Evolutionary conservation across 2,888 invertebrate genomes (phyloP), one percentile per base, ranked within the genome.

Genomic region (Napeogenes sylphis): DNA sequence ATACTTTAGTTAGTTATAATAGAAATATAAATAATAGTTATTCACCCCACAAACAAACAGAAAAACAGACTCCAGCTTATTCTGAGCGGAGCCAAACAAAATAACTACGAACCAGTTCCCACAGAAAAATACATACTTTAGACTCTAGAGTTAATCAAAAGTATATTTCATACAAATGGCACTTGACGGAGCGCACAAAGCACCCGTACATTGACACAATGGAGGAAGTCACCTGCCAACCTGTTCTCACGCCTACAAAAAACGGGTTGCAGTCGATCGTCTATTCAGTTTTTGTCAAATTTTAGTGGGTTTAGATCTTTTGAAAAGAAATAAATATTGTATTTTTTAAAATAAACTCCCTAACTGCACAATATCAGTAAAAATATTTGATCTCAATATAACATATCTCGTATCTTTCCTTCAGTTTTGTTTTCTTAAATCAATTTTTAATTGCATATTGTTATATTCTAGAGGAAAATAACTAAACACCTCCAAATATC

Each of bases 171-270:
- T 54, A 61, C 61, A 53, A 47, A 58, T 55, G 45, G 45, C 42
- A 51, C 51, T 51, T 61, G 35, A 38, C 57, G 46, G 62, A 68
- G 56, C 58, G 56, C 35, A 35, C 35, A 35, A 35, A 35, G 35
- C 35, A 6, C 35, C 35, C 35, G 45, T 53, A 38, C 65, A 59
- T 69, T 71, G 45, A 58, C 21, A 62, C 66, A 68, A 67, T 64
- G 61, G 58, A 55, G 58, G 53, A 56, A 60, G 60, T 65, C 88
- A 89, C 88, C 88, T 88, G 88, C 78, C 79, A 42, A 4, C 14
- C 66, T 59, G 69, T 79, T 81, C 82, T 79, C 83, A 84, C 86
- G 84, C 87, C 86, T 73, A 80, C 84, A 87, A 88, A 88, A 88
- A 85, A 62, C 80, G 87, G 83, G 85, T 86, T 88, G 83, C 30